Conservation (phyloP, 1,140 invertebrate genomes). For the Ericerus pela region DNA sequence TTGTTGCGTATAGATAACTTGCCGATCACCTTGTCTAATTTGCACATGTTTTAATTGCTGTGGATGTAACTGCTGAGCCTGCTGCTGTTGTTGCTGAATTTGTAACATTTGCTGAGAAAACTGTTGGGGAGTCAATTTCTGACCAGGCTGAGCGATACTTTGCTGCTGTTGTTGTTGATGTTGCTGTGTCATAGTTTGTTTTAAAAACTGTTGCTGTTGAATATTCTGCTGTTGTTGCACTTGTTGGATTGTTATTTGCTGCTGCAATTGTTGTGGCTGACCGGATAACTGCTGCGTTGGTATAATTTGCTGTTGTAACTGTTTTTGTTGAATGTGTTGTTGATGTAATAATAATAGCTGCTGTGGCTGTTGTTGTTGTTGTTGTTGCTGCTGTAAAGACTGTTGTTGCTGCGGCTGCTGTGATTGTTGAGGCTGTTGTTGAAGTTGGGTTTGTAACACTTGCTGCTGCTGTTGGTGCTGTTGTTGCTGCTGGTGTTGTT, state of each 20-base stretch:
- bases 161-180: conserved; percentile 24
- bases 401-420: conserved; percentile 29
- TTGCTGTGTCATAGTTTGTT: no score
- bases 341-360: conserved; percentile 33
- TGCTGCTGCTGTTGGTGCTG: conserved; percentile 33
- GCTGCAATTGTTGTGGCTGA: conserved; percentile 27
- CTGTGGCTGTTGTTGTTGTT: conserved; percentile 31
- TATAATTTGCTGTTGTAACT: conserved; percentile 35
- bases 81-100: conserved; percentile 21
- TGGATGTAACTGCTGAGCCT: no score
- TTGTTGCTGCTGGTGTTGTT: conserved; percentile 25
- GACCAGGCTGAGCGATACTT: conserved; percentile 25
- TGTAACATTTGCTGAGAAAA: conserved; percentile 24
- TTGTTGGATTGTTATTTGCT: conserved; percentile 22
- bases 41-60: no score
- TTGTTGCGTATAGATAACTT: no score
- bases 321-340: conserved; percentile 33
- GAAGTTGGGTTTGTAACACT: conserved; percentile 26
- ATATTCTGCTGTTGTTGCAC: conserved; percentile 21
- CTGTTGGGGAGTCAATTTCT: no score
- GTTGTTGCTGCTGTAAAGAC: conserved; percentile 32
- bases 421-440: conserved; percentile 35
- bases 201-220: conserved; percentile 21
- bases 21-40: no score
- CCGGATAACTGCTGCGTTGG: conserved; percentile 37